Evolutionary conservation across 35 echinoderm and acorn worm species (phyloP).

Genomic region (Ophioderma brevispina): DNA sequence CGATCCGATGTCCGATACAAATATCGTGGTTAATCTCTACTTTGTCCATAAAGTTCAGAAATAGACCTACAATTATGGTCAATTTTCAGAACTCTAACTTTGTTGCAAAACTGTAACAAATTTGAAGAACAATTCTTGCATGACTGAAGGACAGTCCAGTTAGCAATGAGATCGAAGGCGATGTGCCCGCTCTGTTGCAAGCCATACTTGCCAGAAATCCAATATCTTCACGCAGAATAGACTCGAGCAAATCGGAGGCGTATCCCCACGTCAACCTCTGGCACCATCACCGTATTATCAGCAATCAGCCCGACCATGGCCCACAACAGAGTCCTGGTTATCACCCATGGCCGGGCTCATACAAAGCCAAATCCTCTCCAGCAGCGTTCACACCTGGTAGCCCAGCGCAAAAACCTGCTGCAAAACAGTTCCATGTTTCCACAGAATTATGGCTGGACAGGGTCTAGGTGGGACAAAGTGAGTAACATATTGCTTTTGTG

Average conservation of each 20-base stretch:
- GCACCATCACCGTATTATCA: constrained; percentile 75
- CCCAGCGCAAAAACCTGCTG: background rate
- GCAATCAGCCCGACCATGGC: constrained; percentile 26
- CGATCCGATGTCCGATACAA: no score
- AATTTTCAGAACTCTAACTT: no score
- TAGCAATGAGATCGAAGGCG: constrained; percentile 90
- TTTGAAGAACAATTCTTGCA: no score
- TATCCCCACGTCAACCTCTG: constrained; percentile 70
- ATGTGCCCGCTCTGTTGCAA: constrained; percentile 85
- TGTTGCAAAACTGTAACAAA: no score
- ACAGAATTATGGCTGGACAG: background rate
- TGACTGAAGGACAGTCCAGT: constrained; percentile 85
- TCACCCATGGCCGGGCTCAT: background rate
- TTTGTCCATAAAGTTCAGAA: no score
- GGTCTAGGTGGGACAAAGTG: background rate
- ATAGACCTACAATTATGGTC: no score
- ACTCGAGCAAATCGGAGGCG: no score
- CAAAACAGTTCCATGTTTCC: background rate
- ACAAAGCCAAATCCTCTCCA: background rate
- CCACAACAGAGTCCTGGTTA: constrained; percentile 46
- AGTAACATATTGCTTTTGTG: no score
- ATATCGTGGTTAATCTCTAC: no score
- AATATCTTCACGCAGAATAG: constrained; percentile 83
- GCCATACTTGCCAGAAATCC: constrained; percentile 82
- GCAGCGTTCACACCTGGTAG: background rate